Conservation (phyloP, 2,113 vertebrate genomes). For the Neoarius graeffei region DNA sequence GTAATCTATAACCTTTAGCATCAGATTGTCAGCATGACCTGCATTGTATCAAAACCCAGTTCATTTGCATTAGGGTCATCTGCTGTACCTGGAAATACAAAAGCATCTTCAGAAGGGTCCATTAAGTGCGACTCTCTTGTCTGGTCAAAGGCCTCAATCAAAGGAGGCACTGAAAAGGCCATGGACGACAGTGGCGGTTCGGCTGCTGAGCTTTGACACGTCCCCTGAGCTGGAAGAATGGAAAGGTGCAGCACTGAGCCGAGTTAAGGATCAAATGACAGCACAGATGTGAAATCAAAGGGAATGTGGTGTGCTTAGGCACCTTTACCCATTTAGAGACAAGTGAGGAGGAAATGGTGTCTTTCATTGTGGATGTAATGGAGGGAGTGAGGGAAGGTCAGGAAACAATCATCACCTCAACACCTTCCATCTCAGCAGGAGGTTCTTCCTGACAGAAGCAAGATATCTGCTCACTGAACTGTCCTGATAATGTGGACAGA, state of each 20-base stretch:
- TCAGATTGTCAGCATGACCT: conserved; percentile 29
- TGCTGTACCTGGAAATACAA: conserved; percentile 39
- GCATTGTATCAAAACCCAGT: conserved; percentile 13
- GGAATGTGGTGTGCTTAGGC: conserved; percentile 55
- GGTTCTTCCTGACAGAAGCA: conserved; percentile 52
- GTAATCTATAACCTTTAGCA: conserved; percentile 36
- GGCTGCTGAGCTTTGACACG: conserved; percentile 48
- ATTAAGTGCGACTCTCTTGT: conserved; percentile 46
- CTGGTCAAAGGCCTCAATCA: conserved; percentile 62
- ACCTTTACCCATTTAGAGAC: conserved; percentile 72
- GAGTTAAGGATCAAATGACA: conserved; percentile 73
- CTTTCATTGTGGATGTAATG: conserved; percentile 73
- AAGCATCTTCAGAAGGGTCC: conserved; percentile 53
- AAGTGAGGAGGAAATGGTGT: conserved; percentile 63
- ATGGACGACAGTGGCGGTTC: conserved; percentile 42
- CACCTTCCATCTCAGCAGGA: conserved; percentile 68
- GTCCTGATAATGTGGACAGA: conserved; percentile 44
- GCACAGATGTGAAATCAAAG: conserved; percentile 69
- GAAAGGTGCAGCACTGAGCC: conserved; percentile 59
- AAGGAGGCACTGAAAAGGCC: conserved; percentile 57
- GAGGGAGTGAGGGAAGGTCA: conserved; percentile 68
- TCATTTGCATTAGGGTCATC: conserved; percentile 56
- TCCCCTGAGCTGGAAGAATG: conserved; percentile 53
- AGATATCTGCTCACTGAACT: conserved; percentile 35
- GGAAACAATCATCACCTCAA: conserved; percentile 72